Evolutionary conservation across 2,888 invertebrate species (phyloP), one percentile per base, ranked within the genome.

Genomic region (Papilio protenor): DNA sequence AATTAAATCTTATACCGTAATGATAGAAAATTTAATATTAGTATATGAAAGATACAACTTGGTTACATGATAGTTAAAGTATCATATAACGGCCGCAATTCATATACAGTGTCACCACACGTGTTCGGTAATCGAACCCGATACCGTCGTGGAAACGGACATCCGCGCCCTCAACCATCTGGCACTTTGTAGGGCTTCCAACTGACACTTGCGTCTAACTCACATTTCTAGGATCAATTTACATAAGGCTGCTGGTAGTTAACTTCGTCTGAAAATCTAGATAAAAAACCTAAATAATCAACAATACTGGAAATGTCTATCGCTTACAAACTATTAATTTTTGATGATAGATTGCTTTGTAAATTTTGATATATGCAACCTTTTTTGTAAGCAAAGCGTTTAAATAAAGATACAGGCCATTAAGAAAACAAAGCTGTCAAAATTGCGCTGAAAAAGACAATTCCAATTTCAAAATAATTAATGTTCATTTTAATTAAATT

Each of bases 61-160:
- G n/a, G 70, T 71, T 76, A 75, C 18, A 55, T 33, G 27, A 66
- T 77, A 23, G n/a, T 40, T 71, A 55, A 69, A 21, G 21, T 77
- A 77, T 77, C 74, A 6, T 21, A 40, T 77, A 52, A 70, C 77
- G 27, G 69, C 69, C 69, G 77, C 64, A 77, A 73, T 69, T 6
- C 64, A 73, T 69, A 73, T 57, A 55, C 45, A 23, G 57, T 66
- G 11, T 40, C 59, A 47, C 49, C 55, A 45, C 59, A 73, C 66
- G 66, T 49, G 76, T 55, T 69, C 10, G 66, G 72, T 77, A 77
- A 70, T 74, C 69, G 77, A 74, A 77, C 23, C 70, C 47, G 57
- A 59, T 27, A 74, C 74, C 77, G 74, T 70, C 49, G 70, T 77
- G 74, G 69, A 74, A 74, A 74, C 77, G 77, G 77, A 77, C 77